Evolutionary conservation across 1,140 invertebrate species (phyloP).

Genomic region (Arion vulgaris): DNA sequence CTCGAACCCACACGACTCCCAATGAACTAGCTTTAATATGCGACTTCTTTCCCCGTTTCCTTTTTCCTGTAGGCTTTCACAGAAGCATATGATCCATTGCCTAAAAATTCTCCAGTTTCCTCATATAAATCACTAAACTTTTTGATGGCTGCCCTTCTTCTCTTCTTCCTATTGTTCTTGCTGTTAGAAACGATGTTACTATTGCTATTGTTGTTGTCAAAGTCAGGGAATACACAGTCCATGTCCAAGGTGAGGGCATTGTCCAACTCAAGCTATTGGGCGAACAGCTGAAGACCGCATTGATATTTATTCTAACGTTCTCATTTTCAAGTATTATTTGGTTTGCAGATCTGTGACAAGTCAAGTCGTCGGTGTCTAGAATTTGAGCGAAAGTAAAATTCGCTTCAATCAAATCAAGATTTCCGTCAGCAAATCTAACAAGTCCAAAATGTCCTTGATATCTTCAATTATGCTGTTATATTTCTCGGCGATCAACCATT

Average conservation of each 20-base stretch:
- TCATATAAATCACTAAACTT: slow-evolving; percentile 82
- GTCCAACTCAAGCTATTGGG: slow-evolving; percentile 60
- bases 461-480: not conserved
- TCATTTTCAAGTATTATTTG: slow-evolving; percentile 2
- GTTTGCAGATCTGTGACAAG: slow-evolving; percentile 23
- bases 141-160: slow-evolving; percentile 63
- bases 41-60: slow-evolving; percentile 8
- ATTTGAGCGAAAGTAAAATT: not conserved
- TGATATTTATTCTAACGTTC: slow-evolving; percentile 21
- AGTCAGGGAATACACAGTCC: slow-evolving; percentile 56
- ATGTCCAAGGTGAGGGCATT: slow-evolving; percentile 59
- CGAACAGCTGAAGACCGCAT: slow-evolving; percentile 36
- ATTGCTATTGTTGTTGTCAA: slow-evolving; percentile 48
- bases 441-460: not conserved
- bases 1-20: no score
- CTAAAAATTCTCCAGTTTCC: slow-evolving; percentile 94
- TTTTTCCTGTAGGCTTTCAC: slow-evolving; percentile 77
- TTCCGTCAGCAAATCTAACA: slow-evolving; percentile 23
- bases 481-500: slow-evolving; percentile 30
- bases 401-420: not conserved
- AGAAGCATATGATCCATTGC: slow-evolving; percentile 95
- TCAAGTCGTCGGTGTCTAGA: not conserved
- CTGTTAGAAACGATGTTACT: slow-evolving; percentile 31
- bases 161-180: slow-evolving; percentile 61
- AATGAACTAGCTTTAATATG: no score